These are phyloP conservation scores for Colletes gigas DNA, from an alignment of 1,140 invertebrate species.

Conservation along the genomic window DNA sequence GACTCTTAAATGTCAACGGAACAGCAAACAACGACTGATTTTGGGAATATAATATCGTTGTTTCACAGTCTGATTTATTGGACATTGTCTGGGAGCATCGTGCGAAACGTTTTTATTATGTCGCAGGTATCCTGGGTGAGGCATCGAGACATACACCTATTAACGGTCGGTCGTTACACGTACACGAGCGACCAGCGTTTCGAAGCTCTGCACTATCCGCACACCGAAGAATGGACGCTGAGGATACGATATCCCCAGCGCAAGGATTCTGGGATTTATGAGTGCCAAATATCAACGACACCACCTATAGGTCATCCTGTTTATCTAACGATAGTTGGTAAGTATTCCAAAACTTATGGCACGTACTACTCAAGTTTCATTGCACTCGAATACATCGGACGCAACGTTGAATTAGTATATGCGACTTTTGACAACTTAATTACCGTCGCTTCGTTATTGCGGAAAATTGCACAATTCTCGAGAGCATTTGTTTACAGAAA, in stretches of 20 bases:
- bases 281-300: conserved; percentile 91
- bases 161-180: conserved; percentile 83
- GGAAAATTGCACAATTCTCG: too few relatives aligned
- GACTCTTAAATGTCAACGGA: too few relatives aligned
- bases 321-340: conserved; percentile 87
- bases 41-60: too few relatives aligned
- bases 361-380: too few relatives aligned
- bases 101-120: too few relatives aligned
- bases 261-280: conserved; percentile 88
- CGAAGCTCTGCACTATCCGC: conserved; percentile 81
- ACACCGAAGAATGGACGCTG: conserved; percentile 84
- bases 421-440: too few relatives aligned
- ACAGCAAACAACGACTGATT: too few relatives aligned
- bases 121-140: conserved; percentile 84
- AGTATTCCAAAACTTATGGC: conserved; percentile 67
- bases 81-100: too few relatives aligned
- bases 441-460: too few relatives aligned
- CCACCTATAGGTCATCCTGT: conserved; percentile 88
- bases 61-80: too few relatives aligned
- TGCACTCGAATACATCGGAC: too few relatives aligned
- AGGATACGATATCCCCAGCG: conserved; percentile 85
- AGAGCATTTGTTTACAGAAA: neutral
- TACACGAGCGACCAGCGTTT: conserved; percentile 84
- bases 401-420: too few relatives aligned
- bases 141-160: conserved; percentile 81